These are phyloP conservation scores for Taphrorychus bicolor DNA, from an alignment of 2,888 invertebrate genomes.

Conservation along the genomic window DNA sequence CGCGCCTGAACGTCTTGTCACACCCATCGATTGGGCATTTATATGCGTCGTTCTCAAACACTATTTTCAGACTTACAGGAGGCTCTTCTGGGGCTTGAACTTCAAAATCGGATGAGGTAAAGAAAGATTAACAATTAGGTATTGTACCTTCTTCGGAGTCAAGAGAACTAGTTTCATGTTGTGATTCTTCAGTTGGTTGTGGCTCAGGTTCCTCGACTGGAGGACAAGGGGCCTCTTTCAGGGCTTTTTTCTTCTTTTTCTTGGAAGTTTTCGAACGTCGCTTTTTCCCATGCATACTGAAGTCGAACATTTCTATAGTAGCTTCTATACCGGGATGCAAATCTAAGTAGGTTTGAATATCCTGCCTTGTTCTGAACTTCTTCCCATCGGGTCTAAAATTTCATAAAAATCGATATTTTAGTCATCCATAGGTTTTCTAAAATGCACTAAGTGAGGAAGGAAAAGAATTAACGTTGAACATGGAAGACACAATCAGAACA, in stretches of 20 bases:
- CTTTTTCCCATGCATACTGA: constrained; percentile 62
- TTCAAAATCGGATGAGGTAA: too few relatives aligned
- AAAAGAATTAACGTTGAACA: too few relatives aligned
- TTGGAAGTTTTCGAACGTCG: constrained; percentile 44
- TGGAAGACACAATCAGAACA: too few relatives aligned
- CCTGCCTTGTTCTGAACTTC: constrained; percentile 67
- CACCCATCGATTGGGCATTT: constrained; percentile 84
- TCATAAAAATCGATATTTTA: not conserved
- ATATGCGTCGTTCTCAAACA: constrained; percentile 70
- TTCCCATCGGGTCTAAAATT: constrained; percentile 65
- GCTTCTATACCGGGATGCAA: constrained; percentile 54
- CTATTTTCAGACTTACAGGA: constrained; percentile 52
- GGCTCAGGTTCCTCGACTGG: not conserved
- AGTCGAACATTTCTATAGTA: constrained; percentile 61
- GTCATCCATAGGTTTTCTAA: not conserved
- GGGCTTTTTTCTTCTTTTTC: constrained; percentile 3
- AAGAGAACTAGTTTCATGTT: not conserved
- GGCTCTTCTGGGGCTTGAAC: constrained; percentile 47
- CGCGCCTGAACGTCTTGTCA: constrained; percentile 88
- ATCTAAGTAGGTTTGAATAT: constrained; percentile 62
- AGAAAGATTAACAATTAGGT: too few relatives aligned
- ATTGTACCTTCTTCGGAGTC: not conserved
- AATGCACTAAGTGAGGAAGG: too few relatives aligned
- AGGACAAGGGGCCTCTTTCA: constrained; percentile 21
- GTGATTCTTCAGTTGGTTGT: not conserved